Evolutionary conservation across 1,140 invertebrate genomes (phyloP), one percentile per base, ranked within the genome.

Genomic region (Elysia chlorotica): DNA sequence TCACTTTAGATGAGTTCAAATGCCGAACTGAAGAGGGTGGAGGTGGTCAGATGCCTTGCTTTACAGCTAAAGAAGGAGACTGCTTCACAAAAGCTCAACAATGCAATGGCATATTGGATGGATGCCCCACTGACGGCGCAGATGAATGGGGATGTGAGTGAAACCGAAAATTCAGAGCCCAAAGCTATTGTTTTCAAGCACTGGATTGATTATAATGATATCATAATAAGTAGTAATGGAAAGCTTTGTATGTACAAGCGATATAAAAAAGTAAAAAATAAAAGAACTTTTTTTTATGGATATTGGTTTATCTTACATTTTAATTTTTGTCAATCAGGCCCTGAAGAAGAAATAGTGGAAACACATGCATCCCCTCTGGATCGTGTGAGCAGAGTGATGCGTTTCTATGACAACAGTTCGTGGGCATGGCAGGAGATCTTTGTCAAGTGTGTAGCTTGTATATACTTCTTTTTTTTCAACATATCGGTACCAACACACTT

Each of bases 391-490:
- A 90, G 94, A 59, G 91, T 96, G 57, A 92, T 94, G 79, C 89
- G 95, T 2, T 93, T 95, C 81, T 98, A 97, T 86, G 94, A 97
- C 72, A 96, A 97, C 72, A 84, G 83, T 81, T 93, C 94, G 37
- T 98, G 96, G 96, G 86, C 97, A 5, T 98, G 96, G 96, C 91
- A 93, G 75, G 95, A 97, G 87, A 92, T 96, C n/a, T 97, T 97
- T 87, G 96, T 97, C 74, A 96, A 96, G 17, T 95, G 77, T 79
- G 80, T 63, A 19, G 14, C 28, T 63, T 63, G 4, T 63, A 14
- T n/a, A 17, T 35, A 14, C 10, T 10, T 59, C 25, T 25, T 59
- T 59, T 59, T n/a, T n/a, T n/a, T n/a, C n/a, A 14, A 14, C n/a
- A 14, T 48, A 14, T n/a, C 10, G n/a, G 10, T 6, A 59, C 25